Percentiles rank a stretch among this genome's conserved stretches.
phyloP scores from a whole-genome alignment of 2,113 vertebrate genomes.

The Spilogale gracilis region DNA sequence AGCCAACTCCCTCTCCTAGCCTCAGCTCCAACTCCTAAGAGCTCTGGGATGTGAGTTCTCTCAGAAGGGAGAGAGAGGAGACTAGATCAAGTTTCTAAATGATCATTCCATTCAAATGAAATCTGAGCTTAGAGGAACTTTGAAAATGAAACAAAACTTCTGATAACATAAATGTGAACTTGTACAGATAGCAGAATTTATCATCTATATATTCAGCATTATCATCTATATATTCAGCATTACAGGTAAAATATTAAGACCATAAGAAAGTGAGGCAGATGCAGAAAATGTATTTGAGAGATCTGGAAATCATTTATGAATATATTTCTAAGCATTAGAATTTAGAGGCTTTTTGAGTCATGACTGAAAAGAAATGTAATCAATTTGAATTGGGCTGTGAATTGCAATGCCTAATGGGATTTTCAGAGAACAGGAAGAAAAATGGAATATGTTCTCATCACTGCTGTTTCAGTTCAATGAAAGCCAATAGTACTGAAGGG shows the following conservation, averaged over 20 bases:
- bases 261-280: not conserved
- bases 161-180: not conserved
- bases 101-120: conserved; percentile 19
- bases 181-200: not conserved
- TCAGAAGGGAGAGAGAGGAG: not conserved
- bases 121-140: conserved; percentile 24
- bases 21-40: not conserved
- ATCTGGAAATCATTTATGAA: not conserved
- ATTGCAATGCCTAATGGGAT: not conserved
- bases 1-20: not conserved
- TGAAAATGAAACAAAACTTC: conserved; percentile 27
- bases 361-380: conserved; percentile 24
- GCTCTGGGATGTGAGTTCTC: not conserved
- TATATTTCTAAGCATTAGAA: not conserved
- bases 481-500: not conserved
- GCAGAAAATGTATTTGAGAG: not conserved
- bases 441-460: not conserved
- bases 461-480: not conserved
- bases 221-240: not conserved
- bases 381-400: not conserved
- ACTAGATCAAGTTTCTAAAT: not conserved
- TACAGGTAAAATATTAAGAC: not conserved
- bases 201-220: not conserved
- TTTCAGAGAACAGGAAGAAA: not conserved
- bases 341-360: not conserved